Evolutionary conservation across 2,797 vertebrate genomes (phyloP), one percentile per base, ranked within the genome.

Genomic region (Esox lucius): DNA sequence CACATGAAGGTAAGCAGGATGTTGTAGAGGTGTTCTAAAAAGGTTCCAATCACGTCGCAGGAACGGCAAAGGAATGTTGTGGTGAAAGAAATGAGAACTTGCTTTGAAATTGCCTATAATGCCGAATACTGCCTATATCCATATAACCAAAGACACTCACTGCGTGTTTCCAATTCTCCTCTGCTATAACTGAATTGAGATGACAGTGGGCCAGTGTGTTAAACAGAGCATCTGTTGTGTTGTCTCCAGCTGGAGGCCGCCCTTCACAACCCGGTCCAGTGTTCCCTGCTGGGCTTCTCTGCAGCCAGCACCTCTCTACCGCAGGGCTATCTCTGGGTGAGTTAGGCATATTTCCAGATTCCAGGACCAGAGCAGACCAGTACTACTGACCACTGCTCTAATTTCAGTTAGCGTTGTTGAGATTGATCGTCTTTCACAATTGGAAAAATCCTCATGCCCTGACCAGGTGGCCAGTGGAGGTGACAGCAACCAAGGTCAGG

Each of bases 311-410:
- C 95, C 2, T 96, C 95, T 0, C 84, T 97, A 65, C 96, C 96
- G 0, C 96, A 96, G 78, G 96, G 96, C 76, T 97, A 96, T 87
- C 94, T 97, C 76, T 97, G 96, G 96, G 96, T 97, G 87, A 94
- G 96, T 90, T 9, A 1, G 39, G 39, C 39, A 35, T 64, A 17
- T 24, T 49, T 53, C 13, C 39, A 70, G 49, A 19, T 66, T 16
- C 48, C 22, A 33, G 70, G 5, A 46, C 31, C 62, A 28, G 15
- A 59, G 22, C 35, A 65, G 56, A 19, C 35, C 39, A 42, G 39
- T 1, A 73, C 19, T 35, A 35, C 48, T 51, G 61, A 73, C 42
- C 48, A n/a, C 17, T 68, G 51, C 48, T 73, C 26, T 46, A 46
- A 16, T 17, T 46, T 26, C 65, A n/a, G 24, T 49, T 48, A 48